Conservation (phyloP, 2,888 invertebrate species). For the Drosophila infuscata region DNA sequence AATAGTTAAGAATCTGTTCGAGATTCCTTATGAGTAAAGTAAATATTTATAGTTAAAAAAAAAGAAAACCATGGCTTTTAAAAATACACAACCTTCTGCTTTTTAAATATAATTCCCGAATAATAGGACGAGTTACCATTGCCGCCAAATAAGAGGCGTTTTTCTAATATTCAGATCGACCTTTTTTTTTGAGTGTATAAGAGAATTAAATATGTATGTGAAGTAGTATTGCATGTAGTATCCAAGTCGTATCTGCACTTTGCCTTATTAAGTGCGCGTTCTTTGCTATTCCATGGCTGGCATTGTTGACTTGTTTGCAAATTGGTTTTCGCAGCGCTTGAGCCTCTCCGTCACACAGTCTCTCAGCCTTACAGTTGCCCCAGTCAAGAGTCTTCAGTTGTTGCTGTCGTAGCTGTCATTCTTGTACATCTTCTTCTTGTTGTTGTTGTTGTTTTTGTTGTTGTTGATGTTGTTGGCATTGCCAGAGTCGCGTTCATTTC, state of each 20-base stretch:
- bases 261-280: conserved; percentile 68
- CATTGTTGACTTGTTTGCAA: conserved; percentile 80
- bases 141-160: not conserved
- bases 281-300: conserved; percentile 48
- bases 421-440: conserved; percentile 32
- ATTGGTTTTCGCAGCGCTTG: conserved; percentile 71
- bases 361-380: not conserved
- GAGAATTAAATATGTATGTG: conserved; percentile 6
- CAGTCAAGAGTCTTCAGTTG: conserved; percentile 22
- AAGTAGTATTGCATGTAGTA: conserved; percentile 4
- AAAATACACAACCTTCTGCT: not conserved
- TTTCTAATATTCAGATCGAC: not conserved
- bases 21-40: not conserved
- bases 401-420: conserved; percentile 45
- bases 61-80: not conserved
- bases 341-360: conserved; percentile 33
- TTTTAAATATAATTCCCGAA: not conserved
- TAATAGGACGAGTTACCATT: not conserved
- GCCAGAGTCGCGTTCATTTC: conserved; percentile 51
- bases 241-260: conserved; percentile 59
- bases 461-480: conserved; percentile 36
- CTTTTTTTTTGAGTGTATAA: not conserved
- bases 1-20: not conserved
- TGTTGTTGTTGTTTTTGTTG: not conserved
- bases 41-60: not conserved